Conservation (phyloP, 2,113 vertebrate genomes). For the Leiothrix lutea region DNA sequence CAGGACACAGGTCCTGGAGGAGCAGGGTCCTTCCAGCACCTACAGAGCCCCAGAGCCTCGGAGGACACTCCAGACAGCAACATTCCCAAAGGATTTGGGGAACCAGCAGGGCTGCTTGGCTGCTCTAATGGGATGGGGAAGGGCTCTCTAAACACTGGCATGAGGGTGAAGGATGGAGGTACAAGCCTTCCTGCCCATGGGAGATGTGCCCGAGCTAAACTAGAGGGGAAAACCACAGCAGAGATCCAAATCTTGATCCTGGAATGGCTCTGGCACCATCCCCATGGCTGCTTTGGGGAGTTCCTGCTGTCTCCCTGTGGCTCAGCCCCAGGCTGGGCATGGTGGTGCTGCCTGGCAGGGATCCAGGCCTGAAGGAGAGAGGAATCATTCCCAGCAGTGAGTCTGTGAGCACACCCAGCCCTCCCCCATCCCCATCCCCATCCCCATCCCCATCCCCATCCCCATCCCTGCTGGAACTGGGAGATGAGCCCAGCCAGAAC, state of each 20-base stretch:
- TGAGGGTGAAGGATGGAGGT: not conserved
- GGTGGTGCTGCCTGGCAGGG: not conserved
- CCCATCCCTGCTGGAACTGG: accelerated
- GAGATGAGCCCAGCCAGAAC: not conserved
- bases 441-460: not conserved
- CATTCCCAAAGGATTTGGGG: not conserved
- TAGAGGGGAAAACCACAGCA: accelerated
- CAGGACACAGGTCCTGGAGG: not conserved
- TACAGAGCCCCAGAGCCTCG: not conserved
- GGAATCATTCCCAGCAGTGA: accelerated
- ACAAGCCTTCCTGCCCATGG: accelerated
- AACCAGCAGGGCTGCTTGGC: no score
- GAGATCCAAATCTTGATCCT: not conserved
- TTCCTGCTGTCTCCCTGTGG: accelerated
- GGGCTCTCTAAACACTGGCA: not conserved
- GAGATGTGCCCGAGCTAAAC: not conserved
- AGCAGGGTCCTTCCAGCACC: not conserved
- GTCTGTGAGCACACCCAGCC: not conserved
- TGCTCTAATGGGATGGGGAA: not conserved
- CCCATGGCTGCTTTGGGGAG: not conserved
- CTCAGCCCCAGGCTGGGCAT: not conserved
- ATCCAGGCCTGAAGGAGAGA: not conserved
- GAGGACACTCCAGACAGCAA: not conserved
- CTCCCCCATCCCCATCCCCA: not conserved
- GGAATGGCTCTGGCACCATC: not conserved